Conservation (phyloP, 2,113 vertebrate species). For the Chaetops frenatus region DNA sequence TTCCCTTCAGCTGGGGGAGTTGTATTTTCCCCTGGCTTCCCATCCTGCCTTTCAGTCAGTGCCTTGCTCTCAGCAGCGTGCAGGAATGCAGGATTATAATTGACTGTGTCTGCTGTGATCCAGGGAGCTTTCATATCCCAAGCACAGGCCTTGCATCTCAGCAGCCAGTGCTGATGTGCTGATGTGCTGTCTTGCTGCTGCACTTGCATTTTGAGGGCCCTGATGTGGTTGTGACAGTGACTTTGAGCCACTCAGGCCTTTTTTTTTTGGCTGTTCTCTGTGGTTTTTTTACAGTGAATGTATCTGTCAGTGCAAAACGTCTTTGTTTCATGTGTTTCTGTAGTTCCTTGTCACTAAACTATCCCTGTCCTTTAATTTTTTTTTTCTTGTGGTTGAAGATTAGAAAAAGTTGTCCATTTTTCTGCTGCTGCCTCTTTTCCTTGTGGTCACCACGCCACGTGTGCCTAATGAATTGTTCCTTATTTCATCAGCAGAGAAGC, state of each 20-base stretch:
- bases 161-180: background rate
- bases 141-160: background rate
- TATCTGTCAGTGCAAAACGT: background rate
- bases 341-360: background rate
- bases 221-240: background rate
- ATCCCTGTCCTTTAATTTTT: background rate
- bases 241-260: background rate
- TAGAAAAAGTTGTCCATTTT: background rate
- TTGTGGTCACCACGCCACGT: background rate
- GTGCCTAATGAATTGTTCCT: background rate
- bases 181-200: background rate
- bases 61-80: background rate
- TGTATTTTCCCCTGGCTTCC: background rate
- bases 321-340: background rate
- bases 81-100: background rate
- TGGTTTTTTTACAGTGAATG: background rate
- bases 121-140: background rate
- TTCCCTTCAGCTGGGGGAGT: background rate
- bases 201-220: background rate
- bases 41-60: background rate
- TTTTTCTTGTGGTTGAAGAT: background rate
- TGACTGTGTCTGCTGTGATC: background rate
- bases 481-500: background rate
- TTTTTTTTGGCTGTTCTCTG: background rate
- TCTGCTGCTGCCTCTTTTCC: background rate